Percentiles rank a stretch among this genome's conserved stretches.
Evolutionary conservation across 1,140 invertebrate species (phyloP).

Genomic region (Xylocopa sonorina): DNA sequence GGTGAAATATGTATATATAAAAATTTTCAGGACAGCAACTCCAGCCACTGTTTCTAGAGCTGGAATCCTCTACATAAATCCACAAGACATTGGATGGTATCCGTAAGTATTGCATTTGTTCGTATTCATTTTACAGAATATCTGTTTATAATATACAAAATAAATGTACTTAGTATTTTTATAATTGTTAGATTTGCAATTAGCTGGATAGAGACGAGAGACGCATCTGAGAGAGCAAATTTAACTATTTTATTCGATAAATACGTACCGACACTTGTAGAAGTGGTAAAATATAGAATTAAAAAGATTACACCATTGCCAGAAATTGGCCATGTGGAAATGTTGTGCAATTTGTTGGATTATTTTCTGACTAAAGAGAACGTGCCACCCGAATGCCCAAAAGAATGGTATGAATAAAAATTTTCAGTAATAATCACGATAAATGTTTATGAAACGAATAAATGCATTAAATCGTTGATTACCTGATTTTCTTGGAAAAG

Average conservation of each 20-base stretch:
- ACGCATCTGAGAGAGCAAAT: conserved; percentile 88
- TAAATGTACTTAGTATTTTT: no score
- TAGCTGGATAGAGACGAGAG: conserved; percentile 95
- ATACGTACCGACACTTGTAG: conserved; percentile 94
- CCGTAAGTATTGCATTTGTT: conserved; percentile 86
- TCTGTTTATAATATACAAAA: no score
- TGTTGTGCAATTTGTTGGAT: conserved; percentile 94
- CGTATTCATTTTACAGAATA: no score
- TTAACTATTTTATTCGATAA: conserved; percentile 96
- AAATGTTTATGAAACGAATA: not conserved
- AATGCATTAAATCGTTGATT: not conserved
- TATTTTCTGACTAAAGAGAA: conserved; percentile 91
- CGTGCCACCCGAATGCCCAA: conserved; percentile 92
- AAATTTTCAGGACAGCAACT: conserved; percentile 89
- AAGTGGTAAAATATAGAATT: conserved; percentile 89
- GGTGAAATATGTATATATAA: no score
- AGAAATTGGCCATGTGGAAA: conserved; percentile 95
- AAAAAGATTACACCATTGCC: conserved; percentile 96
- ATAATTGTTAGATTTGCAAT: conserved; percentile 86
- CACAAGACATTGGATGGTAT: conserved; percentile 97
- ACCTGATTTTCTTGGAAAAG: conserved; percentile 67
- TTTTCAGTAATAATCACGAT: not conserved
- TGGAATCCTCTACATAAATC: conserved; percentile 95
- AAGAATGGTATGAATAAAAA: conserved; percentile 86
- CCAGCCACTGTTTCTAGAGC: conserved; percentile 97